A percentile compares a stretch with the other conserved stretches of the same genome.
phyloP scores from a whole-genome alignment of 2,888 invertebrate species.

The Therioaphis trifolii region DNA sequence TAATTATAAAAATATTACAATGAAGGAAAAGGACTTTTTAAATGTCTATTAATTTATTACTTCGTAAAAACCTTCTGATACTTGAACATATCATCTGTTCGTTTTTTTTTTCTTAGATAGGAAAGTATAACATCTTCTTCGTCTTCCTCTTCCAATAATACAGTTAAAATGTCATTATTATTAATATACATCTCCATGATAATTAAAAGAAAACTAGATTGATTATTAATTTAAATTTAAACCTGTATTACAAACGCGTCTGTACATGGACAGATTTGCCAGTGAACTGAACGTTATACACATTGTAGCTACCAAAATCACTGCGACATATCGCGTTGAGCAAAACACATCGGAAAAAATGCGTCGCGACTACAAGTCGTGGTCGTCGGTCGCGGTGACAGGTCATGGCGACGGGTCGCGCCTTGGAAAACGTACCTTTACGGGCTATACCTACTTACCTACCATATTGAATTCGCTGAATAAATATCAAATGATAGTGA shows the following conservation, averaged over 20 bases:
- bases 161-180: background rate
- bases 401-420: conserved; percentile 1
- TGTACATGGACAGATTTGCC: background rate
- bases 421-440: conserved; percentile 30
- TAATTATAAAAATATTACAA: background rate
- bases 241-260: background rate
- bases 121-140: background rate
- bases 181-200: no score
- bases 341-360: background rate
- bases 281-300: background rate
- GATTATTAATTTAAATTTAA: background rate
- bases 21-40: background rate
- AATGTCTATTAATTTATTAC: no score
- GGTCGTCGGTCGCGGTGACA: background rate
- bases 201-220: background rate
- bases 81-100: no score
- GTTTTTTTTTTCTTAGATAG: no score
- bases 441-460: no score
- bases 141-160: background rate
- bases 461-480: no score
- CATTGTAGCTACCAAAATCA: background rate
- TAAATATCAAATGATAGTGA: no score
- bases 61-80: no score
- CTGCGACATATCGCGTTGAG: background rate
- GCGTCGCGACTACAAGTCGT: background rate